phyloP scores from a whole-genome alignment of 2,797 vertebrate genomes.

The Gallinago stenura region DNA sequence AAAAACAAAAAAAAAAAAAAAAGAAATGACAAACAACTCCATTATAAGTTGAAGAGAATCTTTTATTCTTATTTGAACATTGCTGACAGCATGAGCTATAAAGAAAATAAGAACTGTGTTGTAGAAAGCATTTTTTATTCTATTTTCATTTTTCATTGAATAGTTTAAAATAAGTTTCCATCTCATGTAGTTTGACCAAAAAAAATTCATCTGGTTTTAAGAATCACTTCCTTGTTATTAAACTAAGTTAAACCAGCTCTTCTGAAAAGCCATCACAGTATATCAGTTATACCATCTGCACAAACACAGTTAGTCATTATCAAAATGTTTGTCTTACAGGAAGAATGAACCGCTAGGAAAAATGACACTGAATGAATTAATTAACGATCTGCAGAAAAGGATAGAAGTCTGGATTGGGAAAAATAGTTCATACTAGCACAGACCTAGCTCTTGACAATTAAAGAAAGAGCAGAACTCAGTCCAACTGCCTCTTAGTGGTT shows the following conservation, averaged over 20 bases:
- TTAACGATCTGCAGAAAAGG: background rate
- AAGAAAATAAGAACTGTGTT: conserved; percentile 33
- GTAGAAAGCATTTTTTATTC: conserved; percentile 19
- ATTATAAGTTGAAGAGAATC: background rate
- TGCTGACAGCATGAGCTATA: conserved; percentile 18
- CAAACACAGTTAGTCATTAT: background rate
- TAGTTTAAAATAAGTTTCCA: background rate
- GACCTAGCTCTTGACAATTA: background rate
- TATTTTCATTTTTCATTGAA: conserved; percentile 31
- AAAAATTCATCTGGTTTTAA: background rate
- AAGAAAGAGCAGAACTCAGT: background rate
- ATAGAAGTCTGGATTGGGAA: background rate
- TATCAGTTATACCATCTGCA: background rate
- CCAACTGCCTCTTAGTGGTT: background rate
- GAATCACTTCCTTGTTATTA: background rate
- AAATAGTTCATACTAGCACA: background rate
- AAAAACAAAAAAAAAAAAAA: background rate
- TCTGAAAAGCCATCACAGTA: background rate
- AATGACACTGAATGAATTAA: background rate
- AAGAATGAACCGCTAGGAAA: background rate
- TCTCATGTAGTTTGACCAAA: background rate
- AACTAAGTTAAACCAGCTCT: background rate
- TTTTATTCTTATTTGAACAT: conserved; percentile 49
- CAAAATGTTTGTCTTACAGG: background rate
- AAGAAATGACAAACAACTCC: conserved; percentile 24